Evolutionary conservation across 2,797 vertebrate genomes (phyloP).

Genomic region (Lycodopsis pacificus): DNA sequence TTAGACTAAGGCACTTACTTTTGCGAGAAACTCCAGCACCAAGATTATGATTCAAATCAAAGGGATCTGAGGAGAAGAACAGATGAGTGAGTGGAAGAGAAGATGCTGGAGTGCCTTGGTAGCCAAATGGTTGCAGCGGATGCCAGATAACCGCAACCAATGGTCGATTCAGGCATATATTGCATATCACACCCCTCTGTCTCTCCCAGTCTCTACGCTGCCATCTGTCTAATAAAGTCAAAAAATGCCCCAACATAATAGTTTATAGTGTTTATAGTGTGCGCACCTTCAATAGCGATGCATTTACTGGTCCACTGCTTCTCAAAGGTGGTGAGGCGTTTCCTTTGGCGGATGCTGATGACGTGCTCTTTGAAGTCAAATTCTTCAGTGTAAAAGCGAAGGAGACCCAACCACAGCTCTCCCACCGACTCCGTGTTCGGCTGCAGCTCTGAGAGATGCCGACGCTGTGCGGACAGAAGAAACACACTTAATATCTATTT

Average conservation of each 20-base stretch:
- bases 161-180: neutral
- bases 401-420: slow-evolving; percentile 95
- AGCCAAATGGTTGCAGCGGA: neutral
- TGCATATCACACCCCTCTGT: neutral
- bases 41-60: slow-evolving; percentile 98
- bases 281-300: slow-evolving; percentile 96
- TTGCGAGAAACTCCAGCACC: slow-evolving; percentile 99
- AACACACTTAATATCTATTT: neutral
- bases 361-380: slow-evolving; percentile 99
- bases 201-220: no score
- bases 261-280: neutral
- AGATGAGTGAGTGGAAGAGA: neutral
- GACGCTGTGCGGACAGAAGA: slow-evolving; percentile 77
- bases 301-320: slow-evolving; percentile 99
- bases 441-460: slow-evolving; percentile 86
- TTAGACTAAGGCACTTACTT: slow-evolving; percentile 84
- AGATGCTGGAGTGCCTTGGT: neutral
- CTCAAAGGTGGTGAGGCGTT: slow-evolving; percentile 96
- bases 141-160: neutral
- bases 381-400: slow-evolving; percentile 97
- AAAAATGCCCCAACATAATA: neutral
- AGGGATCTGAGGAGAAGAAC: slow-evolving; percentile 88
- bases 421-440: slow-evolving; percentile 94
- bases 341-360: slow-evolving; percentile 97
- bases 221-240: neutral